Evolutionary conservation across 2,888 invertebrate species (phyloP), one percentile per base, ranked within the genome.

Genomic region (Galerucella nymphaeae): DNA sequence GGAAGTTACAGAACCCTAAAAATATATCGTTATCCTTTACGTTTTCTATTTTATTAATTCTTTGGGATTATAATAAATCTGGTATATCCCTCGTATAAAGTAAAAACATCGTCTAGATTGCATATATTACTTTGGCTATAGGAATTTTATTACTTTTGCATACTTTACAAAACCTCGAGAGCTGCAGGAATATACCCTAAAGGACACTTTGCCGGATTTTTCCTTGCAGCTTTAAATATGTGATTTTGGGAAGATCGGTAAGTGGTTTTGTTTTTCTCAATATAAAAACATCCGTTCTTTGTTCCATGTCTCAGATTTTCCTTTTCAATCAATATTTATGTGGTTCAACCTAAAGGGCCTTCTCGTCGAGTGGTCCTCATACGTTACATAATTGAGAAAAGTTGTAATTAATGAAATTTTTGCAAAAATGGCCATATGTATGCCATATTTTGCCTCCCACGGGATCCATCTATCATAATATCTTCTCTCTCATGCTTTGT

Each of bases 61-160:
- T n/a, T n/a, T n/a, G n/a, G n/a, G n/a, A n/a, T n/a, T n/a, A n/a
- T n/a, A n/a, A n/a, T n/a, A n/a, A n/a, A n/a, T 16, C 30, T 38
- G 5, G 30, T 8, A 30, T 8, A 30, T 8, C 42, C 42, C 63
- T 20, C 20, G 20, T 42, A 42, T 41, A 20, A n/a, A 18, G 16
- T 3, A 45, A 20, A 57, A 23, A 23, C 23, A 57, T 57, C 57
- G 50, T 74, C 68, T 67, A 70, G 72, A 73, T 74, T 75, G 75
- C 75, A 74, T 76, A 75, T 75, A 71, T 75, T 77, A 72, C 70
- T 72, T 68, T 63, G 67, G 72, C 72, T 74, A 74, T 73, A 74
- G 74, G 75, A 74, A 77, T 75, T 77, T 75, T 77, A 77, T 77
- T 77, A 71, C 77, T 73, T 75, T 74, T 73, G 70, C 71, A 75